Evolutionary conservation across 2,797 vertebrate genomes (phyloP).

Genomic region (Fratercula arctica): DNA sequence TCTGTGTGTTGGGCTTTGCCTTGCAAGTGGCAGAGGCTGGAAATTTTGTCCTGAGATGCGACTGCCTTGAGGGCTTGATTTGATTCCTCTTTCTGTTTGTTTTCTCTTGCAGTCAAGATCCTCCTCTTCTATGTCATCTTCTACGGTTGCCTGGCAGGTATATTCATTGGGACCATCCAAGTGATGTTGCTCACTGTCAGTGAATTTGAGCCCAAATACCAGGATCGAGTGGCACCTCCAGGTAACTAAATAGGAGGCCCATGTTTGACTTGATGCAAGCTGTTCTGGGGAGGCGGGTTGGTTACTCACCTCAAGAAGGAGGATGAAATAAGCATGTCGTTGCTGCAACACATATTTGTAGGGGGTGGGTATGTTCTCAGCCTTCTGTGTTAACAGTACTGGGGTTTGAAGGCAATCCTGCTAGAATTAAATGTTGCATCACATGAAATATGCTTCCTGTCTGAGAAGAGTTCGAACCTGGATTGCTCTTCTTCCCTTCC

Average conservation of each 20-base stretch:
- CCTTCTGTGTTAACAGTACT: constrained; percentile 1
- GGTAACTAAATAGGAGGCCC: constrained; percentile 76
- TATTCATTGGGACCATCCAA: constrained; percentile 98
- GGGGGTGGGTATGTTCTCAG: constrained; percentile 56
- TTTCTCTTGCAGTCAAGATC: constrained; percentile 90
- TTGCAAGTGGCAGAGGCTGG: neutral
- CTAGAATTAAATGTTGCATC: constrained; percentile 4
- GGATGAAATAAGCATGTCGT: neutral
- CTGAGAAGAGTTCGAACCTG: neutral
- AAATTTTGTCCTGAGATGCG: neutral
- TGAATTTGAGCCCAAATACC: constrained; percentile 92
- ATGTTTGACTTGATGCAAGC: neutral
- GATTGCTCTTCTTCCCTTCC: neutral
- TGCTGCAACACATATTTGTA: constrained; percentile 51
- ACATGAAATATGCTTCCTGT: neutral
- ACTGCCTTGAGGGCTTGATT: neutral
- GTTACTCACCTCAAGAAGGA: constrained; percentile 52
- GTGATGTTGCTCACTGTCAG: constrained; percentile 93
- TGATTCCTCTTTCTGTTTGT: constrained; percentile 31
- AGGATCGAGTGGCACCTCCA: constrained; percentile 98
- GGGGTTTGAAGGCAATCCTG: neutral
- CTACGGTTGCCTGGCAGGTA: constrained; percentile 96
- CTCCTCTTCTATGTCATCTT: constrained; percentile 95
- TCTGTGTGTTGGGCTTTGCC: neutral
- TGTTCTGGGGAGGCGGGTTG: constrained; percentile 34